phyloP scores from a whole-genome alignment of 2,113 vertebrate species.

The Lynx canadensis region DNA sequence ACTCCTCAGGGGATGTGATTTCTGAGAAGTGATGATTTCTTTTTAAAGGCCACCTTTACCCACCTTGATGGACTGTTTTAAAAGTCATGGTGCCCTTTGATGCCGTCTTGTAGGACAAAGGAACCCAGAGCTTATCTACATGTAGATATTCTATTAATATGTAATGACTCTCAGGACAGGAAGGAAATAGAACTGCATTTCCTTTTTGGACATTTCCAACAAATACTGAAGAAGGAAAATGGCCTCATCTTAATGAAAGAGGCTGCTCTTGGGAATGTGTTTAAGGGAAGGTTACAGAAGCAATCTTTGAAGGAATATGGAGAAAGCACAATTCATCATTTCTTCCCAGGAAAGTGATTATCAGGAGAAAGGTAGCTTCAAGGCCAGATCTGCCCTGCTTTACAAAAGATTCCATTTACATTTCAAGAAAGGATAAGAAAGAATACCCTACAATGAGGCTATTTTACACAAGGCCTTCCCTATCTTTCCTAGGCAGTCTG shows the following conservation, averaged over 20 bases:
- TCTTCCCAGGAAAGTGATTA: conserved; percentile 65
- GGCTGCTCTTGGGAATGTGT: conserved; percentile 54
- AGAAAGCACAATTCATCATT: conserved; percentile 62
- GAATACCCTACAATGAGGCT: neutral
- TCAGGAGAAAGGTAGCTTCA: conserved; percentile 61
- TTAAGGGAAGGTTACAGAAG: conserved; percentile 67
- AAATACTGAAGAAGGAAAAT: conserved; percentile 65
- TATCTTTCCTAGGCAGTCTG: neutral
- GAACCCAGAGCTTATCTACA: conserved; percentile 73
- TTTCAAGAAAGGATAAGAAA: conserved; percentile 55
- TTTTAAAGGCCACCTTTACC: conserved; percentile 65
- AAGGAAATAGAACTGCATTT: conserved; percentile 71
- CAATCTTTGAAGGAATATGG: conserved; percentile 67
- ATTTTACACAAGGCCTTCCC: conserved; percentile 26
- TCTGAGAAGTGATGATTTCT: conserved; percentile 47
- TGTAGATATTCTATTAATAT: conserved; percentile 78
- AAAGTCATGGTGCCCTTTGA: conserved; percentile 73
- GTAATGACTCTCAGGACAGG: conserved; percentile 79
- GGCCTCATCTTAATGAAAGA: conserved; percentile 69
- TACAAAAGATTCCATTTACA: conserved; percentile 61
- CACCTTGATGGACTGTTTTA: conserved; percentile 68
- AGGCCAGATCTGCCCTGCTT: conserved; percentile 55
- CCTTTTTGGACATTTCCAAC: conserved; percentile 71
- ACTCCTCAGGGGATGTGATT: conserved; percentile 57
- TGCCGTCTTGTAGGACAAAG: conserved; percentile 67